Evolutionary conservation across 1,140 invertebrate genomes (phyloP).

Genomic region (Limonius californicus): DNA sequence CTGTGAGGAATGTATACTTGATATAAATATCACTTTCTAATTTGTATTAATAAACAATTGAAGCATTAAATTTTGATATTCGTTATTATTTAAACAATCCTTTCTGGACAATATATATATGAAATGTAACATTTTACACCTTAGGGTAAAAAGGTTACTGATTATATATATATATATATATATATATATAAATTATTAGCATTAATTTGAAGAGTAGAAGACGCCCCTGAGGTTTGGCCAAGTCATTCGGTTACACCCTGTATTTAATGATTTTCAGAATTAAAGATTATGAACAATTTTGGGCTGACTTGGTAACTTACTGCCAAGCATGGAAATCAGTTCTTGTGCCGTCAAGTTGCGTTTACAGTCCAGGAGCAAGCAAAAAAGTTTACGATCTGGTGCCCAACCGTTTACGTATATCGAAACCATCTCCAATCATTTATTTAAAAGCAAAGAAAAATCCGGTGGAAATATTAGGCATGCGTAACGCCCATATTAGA

Average conservation of each 20-base stretch:
- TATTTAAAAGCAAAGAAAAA: slow-evolving; percentile 85
- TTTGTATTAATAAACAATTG: no score
- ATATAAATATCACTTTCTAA: no score
- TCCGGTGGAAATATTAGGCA: slow-evolving; percentile 76
- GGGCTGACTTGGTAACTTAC: slow-evolving; percentile 64
- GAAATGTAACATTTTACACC: no score
- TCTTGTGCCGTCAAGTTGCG: slow-evolving; percentile 67
- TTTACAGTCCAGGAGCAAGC: slow-evolving; percentile 69
- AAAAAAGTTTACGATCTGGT: slow-evolving; percentile 69
- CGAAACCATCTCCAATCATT: slow-evolving; percentile 70
- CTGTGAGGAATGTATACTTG: no score
- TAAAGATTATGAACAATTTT: slow-evolving; percentile 65
- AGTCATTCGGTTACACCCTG: no score
- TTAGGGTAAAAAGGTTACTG: no score
- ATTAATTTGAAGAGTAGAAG: no score
- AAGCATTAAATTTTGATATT: no score
- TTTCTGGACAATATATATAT: background rate
- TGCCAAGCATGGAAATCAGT: slow-evolving; percentile 64
- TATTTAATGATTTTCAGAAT: slow-evolving; percentile 53
- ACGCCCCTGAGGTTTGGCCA: no score
- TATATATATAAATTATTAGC: no score
- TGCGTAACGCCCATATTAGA: slow-evolving; percentile 78
- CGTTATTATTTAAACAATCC: no score
- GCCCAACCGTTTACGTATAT: slow-evolving; percentile 54
- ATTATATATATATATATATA: no score